These are phyloP conservation scores for Lithophane socia DNA, from an alignment of 2,888 invertebrate species.

Conservation along the genomic window DNA sequence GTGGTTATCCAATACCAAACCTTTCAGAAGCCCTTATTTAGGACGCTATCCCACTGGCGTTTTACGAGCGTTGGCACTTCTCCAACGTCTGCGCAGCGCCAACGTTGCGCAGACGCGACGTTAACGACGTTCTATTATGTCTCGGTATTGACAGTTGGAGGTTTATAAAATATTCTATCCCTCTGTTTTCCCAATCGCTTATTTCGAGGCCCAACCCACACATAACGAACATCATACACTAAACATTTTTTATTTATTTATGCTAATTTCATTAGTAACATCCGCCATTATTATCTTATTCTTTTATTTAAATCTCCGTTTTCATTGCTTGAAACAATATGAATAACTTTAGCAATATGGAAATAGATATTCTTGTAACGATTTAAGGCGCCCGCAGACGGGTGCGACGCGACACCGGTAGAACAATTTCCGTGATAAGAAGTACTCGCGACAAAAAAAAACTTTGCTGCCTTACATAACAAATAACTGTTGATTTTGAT, in stretches of 20 bases:
- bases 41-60: too few species aligned
- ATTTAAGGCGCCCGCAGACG: neutral
- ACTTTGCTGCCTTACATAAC: too few species aligned
- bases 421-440: too few species aligned
- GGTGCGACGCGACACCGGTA: too few species aligned
- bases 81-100: too few species aligned
- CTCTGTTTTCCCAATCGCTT: slow-evolving; percentile 2
- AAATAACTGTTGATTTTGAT: too few species aligned
- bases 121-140: too few species aligned
- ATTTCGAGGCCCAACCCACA: slow-evolving; percentile 35
- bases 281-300: slow-evolving; percentile 38
- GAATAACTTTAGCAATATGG: slow-evolving; percentile 22
- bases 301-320: slow-evolving; percentile 41
- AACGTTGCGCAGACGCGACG: too few species aligned
- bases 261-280: slow-evolving; percentile 55
- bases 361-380: neutral
- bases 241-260: slow-evolving; percentile 58
- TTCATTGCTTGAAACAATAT: slow-evolving; percentile 30
- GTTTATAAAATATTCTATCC: neutral
- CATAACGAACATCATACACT: slow-evolving; percentile 21
- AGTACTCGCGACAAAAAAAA: too few species aligned
- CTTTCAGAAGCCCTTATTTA: neutral
- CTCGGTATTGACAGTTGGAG: too few species aligned
- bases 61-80: too few species aligned
- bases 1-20: neutral